Conservation (phyloP, 2,113 vertebrate species). For the Pavo muticus region DNA sequence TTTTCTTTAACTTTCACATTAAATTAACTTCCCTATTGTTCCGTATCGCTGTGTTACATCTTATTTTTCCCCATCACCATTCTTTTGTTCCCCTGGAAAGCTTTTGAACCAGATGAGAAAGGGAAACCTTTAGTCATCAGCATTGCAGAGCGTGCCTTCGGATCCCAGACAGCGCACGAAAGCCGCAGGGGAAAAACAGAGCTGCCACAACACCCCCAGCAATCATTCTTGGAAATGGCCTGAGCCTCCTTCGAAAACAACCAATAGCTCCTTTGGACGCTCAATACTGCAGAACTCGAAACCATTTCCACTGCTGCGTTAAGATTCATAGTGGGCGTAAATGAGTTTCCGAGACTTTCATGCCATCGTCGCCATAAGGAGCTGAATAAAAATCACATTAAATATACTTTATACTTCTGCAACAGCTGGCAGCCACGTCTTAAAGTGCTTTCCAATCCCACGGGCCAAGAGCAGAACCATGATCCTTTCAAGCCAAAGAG, state of each 20-base stretch:
- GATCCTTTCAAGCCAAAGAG: slow-evolving; percentile 15
- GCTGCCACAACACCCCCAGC: background rate
- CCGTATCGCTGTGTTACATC: accelerated
- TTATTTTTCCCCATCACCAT: background rate
- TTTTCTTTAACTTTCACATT: background rate
- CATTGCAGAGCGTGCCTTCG: background rate
- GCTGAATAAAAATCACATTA: slow-evolving; percentile 26
- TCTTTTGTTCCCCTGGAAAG: slow-evolving; percentile 18
- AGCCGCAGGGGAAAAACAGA: background rate
- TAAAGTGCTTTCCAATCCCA: background rate
- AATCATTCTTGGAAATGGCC: background rate
- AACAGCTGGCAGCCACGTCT: background rate
- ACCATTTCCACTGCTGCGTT: background rate
- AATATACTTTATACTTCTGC: background rate
- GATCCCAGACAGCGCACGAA: slow-evolving; percentile 3
- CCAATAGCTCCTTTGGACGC: accelerated
- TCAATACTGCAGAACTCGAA: background rate
- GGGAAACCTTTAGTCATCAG: slow-evolving; percentile 7
- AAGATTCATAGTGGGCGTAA: background rate
- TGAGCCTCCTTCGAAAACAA: background rate
- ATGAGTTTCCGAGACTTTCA: background rate
- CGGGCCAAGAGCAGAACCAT: background rate
- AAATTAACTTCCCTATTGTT: background rate
- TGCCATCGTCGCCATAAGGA: background rate
- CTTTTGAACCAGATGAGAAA: slow-evolving; percentile 41